A percentile compares a stretch with the other conserved stretches of the same genome.
Conservation (phyloP, 2,888 invertebrate species). For the Zygogramma bicolorata region DNA sequence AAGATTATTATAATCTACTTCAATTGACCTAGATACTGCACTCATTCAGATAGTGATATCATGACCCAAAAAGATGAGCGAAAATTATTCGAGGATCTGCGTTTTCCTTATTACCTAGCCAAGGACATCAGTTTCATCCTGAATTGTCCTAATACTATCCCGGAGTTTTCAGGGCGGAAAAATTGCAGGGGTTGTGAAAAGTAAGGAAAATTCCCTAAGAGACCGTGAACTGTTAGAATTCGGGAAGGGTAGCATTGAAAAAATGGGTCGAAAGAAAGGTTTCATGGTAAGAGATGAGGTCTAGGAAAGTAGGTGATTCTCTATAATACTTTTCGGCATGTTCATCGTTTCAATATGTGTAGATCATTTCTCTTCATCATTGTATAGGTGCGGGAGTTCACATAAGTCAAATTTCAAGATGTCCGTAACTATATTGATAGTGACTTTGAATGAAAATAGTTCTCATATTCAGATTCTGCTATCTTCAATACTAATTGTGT, state of each 20-base stretch:
- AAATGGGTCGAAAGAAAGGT: background rate
- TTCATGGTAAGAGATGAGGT: background rate
- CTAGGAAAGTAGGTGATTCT: background rate
- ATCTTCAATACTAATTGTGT: too few relatives aligned
- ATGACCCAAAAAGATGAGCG: background rate
- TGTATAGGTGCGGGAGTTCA: too few relatives aligned
- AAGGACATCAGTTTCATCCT: background rate
- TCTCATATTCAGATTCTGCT: too few relatives aligned
- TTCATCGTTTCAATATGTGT: too few relatives aligned
- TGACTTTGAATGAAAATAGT: too few relatives aligned
- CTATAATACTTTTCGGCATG: fast-evolving
- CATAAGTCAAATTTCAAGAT: too few relatives aligned
- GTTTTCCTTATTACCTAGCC: background rate
- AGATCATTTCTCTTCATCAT: too few relatives aligned
- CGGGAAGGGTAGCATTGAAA: background rate
- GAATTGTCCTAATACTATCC: background rate
- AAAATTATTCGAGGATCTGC: background rate
- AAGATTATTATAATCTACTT: too few relatives aligned
- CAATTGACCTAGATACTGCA: too few relatives aligned
- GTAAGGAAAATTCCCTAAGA: background rate
- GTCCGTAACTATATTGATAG: too few relatives aligned
- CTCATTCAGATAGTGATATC: background rate
- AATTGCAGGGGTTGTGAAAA: background rate
- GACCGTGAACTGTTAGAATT: background rate
- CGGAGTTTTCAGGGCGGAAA: background rate